These are phyloP conservation scores for Cydia fagiglandana DNA, from an alignment of 1,140 invertebrate genomes.

Conservation along the genomic window DNA sequence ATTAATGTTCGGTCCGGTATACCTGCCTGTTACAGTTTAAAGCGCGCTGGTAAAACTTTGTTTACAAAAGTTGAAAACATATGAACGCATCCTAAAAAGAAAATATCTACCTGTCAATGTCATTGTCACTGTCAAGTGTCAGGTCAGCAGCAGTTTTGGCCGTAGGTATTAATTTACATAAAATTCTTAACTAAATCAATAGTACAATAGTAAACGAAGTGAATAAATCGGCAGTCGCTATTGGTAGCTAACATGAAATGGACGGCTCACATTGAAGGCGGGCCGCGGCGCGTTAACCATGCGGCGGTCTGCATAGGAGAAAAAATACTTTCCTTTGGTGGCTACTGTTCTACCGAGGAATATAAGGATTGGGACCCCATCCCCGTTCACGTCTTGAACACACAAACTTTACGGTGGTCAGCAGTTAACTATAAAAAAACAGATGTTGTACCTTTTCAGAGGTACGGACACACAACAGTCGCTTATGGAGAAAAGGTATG, in stretches of 20 bases:
- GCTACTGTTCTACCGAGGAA: conserved; percentile 86
- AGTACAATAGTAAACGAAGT: conserved; percentile 33
- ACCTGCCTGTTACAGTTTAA: too few relatives aligned
- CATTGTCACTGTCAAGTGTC: neutral
- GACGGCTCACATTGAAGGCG: conserved; percentile 91
- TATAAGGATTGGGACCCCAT: conserved; percentile 89
- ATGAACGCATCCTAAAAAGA: neutral
- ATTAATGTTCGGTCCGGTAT: too few relatives aligned
- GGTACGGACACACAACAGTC: conserved; percentile 94
- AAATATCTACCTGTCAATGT: neutral
- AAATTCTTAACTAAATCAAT: conserved; percentile 21
- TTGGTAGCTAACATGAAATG: conserved; percentile 76
- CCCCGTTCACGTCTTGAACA: conserved; percentile 93
- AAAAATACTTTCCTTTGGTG: conserved; percentile 94
- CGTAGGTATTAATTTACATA: conserved; percentile 23
- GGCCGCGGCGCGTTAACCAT: conserved; percentile 91
- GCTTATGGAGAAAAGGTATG: conserved; percentile 84
- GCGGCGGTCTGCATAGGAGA: conserved; percentile 91
- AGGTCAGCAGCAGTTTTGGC: neutral
- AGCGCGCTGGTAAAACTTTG: neutral
- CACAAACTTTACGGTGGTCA: conserved; percentile 82
- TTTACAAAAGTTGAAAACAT: neutral
- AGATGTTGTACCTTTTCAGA: conserved; percentile 65
- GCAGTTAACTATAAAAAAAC: conserved; percentile 59
- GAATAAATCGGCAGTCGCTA: neutral